Percentiles rank a stretch among this genome's conserved stretches.
These are phyloP conservation scores for Salticus scenicus DNA, from an alignment of 2,888 invertebrate genomes.

Conservation along the genomic window DNA sequence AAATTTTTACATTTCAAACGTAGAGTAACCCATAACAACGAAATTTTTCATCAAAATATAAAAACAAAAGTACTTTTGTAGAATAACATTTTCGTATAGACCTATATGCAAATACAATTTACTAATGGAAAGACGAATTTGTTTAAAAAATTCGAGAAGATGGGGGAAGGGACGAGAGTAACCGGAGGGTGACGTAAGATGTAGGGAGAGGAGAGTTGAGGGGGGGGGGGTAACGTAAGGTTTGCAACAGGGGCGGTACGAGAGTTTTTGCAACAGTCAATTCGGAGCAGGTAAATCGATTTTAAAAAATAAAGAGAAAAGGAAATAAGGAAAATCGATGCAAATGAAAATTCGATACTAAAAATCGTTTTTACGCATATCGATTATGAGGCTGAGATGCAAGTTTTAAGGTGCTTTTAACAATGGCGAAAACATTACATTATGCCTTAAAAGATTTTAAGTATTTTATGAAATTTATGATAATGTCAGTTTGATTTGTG, in stretches of 20 bases:
- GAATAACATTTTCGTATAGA: not conserved
- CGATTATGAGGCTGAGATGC: not conserved
- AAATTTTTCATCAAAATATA: not conserved
- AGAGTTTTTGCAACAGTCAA: not conserved
- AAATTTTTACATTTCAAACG: not conserved
- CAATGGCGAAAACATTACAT: not conserved
- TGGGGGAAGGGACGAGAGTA: not conserved
- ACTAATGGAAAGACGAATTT: slow-evolving; percentile 11
- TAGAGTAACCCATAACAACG: not conserved
- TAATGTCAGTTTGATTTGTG: not conserved
- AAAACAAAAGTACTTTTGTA: not conserved
- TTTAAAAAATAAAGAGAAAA: not conserved
- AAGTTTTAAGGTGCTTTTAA: not conserved
- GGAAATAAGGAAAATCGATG: not conserved
- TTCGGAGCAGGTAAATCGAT: slow-evolving; percentile 9
- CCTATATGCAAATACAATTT: slow-evolving; percentile 12
- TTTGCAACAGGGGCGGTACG: not conserved
- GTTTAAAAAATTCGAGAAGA: not conserved
- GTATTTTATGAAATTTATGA: slow-evolving; percentile 5
- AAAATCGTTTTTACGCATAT: slow-evolving; percentile 15
- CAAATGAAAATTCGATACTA: slow-evolving; percentile 16
- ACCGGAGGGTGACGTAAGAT: too few species aligned
- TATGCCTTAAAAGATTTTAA: not conserved
- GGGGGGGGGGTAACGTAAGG: not conserved
- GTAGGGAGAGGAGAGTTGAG: not conserved